Conservation (phyloP, 2,797 vertebrate genomes). For the Trematomus bernacchii region DNA sequence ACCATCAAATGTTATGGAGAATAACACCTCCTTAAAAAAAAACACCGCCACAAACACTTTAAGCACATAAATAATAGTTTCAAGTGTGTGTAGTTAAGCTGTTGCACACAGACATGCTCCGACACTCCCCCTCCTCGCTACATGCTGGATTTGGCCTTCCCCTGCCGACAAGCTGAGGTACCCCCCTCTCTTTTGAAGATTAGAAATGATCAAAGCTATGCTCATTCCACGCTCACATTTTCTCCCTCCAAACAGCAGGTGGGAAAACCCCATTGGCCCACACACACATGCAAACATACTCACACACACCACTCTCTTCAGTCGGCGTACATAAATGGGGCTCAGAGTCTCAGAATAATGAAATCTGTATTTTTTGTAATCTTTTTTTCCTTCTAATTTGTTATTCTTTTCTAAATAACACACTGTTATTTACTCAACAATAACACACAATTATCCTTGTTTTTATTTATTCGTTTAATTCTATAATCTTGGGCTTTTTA, state of each 20-base stretch:
- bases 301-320: no score
- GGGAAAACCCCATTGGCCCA: conserved; percentile 66
- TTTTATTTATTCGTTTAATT: no score
- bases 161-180: conserved; percentile 29
- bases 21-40: conserved; percentile 4
- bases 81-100: conserved; percentile 4
- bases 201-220: conserved; percentile 73
- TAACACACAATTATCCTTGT: no score
- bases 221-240: conserved; percentile 71
- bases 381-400: no score
- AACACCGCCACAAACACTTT: background rate
- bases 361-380: no score
- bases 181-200: conserved; percentile 63
- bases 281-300: conserved; percentile 33
- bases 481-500: no score
- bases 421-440: no score
- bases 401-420: no score
- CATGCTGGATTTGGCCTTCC: conserved; percentile 40
- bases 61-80: conserved; percentile 31
- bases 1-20: conserved; percentile 33
- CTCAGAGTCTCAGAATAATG: no score
- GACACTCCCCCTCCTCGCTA: conserved; percentile 1
- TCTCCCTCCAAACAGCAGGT: conserved; percentile 47
- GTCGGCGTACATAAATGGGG: no score
- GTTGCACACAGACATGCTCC: conserved; percentile 12